Percentiles rank a stretch among this genome's conserved stretches.
Evolutionary conservation across 2,797 vertebrate genomes (phyloP).

Genomic region (Notolepis coatsorum): DNA sequence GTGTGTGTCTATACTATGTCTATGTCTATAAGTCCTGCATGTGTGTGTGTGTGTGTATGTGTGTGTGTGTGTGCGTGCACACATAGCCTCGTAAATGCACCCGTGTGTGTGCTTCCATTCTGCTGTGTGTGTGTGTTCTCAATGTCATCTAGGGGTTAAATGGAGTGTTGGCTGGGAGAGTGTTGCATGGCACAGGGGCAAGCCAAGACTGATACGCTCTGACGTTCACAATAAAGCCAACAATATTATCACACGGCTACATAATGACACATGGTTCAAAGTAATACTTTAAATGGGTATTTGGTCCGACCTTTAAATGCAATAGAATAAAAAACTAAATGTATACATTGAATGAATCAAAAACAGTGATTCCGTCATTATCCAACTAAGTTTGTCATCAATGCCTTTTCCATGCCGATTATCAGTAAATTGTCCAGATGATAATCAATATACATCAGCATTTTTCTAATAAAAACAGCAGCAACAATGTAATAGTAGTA

Average conservation of each 20-base stretch:
- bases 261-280: slow-evolving; percentile 45
- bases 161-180: slow-evolving; percentile 54
- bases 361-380: no score
- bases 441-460: no score
- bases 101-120: slow-evolving; percentile 13
- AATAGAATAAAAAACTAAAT: no score
- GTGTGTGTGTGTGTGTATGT: not conserved
- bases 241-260: no score
- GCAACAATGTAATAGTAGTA: no score
- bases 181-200: slow-evolving; percentile 53
- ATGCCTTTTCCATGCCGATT: no score
- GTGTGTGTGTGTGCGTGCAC: slow-evolving; percentile 12
- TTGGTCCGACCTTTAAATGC: no score
- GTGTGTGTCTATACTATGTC: slow-evolving; percentile 8
- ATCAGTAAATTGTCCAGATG: no score
- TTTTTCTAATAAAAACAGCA: no score
- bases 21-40: slow-evolving; percentile 2
- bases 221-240: slow-evolving; percentile 62
- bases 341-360: no score
- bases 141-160: slow-evolving; percentile 72
- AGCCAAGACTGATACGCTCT: slow-evolving; percentile 58
- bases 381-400: no score
- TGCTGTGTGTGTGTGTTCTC: slow-evolving; percentile 26
- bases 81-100: slow-evolving; percentile 13
- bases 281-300: no score